Conservation (phyloP, 2,888 invertebrate species). For the Philonicus albiceps region DNA sequence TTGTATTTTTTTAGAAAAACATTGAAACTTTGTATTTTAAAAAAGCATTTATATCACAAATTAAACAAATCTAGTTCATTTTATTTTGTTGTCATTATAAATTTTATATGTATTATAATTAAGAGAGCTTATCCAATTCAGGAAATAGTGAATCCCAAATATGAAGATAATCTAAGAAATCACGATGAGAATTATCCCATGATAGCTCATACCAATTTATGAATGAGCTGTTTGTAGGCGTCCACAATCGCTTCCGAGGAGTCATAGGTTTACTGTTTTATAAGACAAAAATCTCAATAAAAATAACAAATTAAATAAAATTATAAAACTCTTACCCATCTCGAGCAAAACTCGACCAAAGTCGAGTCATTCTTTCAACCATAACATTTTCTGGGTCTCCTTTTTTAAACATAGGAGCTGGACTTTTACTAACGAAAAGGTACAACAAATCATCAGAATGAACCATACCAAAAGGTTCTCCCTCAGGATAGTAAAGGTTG, state of each 20-base stretch:
- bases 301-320: background rate
- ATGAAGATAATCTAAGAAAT: background rate
- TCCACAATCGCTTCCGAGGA: background rate
- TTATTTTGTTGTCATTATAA: background rate
- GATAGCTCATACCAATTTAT: constrained; percentile 4
- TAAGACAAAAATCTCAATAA: background rate
- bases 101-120: background rate
- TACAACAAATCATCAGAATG: constrained; percentile 66
- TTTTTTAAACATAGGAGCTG: constrained; percentile 61
- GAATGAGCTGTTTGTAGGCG: background rate
- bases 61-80: too few relatives aligned
- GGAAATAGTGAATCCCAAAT: constrained; percentile 2
- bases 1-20: too few relatives aligned
- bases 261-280: background rate
- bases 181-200: background rate
- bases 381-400: constrained; percentile 62
- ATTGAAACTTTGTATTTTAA: too few relatives aligned
- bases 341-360: constrained; percentile 63
- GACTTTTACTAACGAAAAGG: constrained; percentile 61
- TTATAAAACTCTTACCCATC: background rate
- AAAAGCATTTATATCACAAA: too few relatives aligned
- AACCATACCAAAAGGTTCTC: constrained; percentile 64
- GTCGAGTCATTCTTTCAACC: constrained; percentile 62
- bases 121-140: background rate
- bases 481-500: constrained; percentile 66